phyloP scores from a whole-genome alignment of 2,888 invertebrate species.

The Hemicrepidius hirtus region DNA sequence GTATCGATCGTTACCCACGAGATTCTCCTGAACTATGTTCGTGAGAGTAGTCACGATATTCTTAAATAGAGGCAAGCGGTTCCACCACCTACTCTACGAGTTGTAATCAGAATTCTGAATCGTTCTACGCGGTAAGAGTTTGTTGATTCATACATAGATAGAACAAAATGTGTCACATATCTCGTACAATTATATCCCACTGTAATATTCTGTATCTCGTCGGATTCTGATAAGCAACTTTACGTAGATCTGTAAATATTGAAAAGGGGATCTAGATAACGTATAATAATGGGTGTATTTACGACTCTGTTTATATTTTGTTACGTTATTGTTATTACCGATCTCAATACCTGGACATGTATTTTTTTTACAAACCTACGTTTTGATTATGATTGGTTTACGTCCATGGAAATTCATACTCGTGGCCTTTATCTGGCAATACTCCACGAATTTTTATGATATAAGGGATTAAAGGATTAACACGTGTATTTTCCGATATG shows the following conservation, averaged over 20 bases:
- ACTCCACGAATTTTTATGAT: background rate
- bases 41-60: slow-evolving; percentile 43
- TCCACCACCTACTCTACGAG: slow-evolving; percentile 43
- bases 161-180: slow-evolving; percentile 42
- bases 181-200: slow-evolving; percentile 31
- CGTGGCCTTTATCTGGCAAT: slow-evolving; percentile 2
- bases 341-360: background rate
- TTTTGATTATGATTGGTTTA: background rate
- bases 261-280: slow-evolving; percentile 32
- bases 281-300: slow-evolving; percentile 2
- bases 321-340: slow-evolving; percentile 4
- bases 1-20: slow-evolving; percentile 4
- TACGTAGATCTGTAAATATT: slow-evolving; percentile 44
- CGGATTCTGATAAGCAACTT: slow-evolving; percentile 36
- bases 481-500: background rate
- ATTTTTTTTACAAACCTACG: background rate
- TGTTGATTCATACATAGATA: slow-evolving; percentile 40
- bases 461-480: slow-evolving; percentile 12
- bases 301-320: slow-evolving; percentile 33
- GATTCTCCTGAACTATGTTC: slow-evolving; percentile 33
- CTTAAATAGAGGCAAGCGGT: slow-evolving; percentile 42
- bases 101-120: slow-evolving; percentile 45
- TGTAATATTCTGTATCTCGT: slow-evolving; percentile 13
- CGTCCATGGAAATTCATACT: background rate
- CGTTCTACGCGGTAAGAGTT: slow-evolving; percentile 34